These are phyloP conservation scores for Benthosema pterotum DNA, from an alignment of 2,797 vertebrate species.

Conservation along the genomic window DNA sequence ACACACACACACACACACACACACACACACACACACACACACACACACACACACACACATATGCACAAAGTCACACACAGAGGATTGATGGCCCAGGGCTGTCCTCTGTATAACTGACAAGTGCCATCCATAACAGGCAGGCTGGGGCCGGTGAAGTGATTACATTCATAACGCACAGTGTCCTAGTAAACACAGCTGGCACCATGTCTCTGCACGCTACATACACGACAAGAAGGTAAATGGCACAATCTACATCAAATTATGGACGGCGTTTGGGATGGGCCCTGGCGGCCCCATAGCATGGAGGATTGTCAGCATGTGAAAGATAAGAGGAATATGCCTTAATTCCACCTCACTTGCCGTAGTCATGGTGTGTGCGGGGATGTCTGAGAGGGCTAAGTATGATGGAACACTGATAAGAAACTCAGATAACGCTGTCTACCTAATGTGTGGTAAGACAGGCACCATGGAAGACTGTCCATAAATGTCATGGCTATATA, in stretches of 20 bases:
- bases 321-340: constrained; percentile 50
- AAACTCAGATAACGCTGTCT: constrained; percentile 48
- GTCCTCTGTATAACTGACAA: constrained; percentile 72
- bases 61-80: too few relatives aligned
- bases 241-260: constrained; percentile 54
- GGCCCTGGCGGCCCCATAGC: constrained; percentile 14
- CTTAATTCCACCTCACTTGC: constrained; percentile 69
- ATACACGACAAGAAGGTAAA: constrained; percentile 45
- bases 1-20: constrained; percentile 16
- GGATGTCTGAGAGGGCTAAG: constrained; percentile 54
- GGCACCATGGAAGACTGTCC: constrained; percentile 57
- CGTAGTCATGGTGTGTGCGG: constrained; percentile 42
- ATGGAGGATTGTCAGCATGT: constrained; percentile 33
- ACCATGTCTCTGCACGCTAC: constrained; percentile 56
- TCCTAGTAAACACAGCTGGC: constrained; percentile 77
- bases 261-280: constrained; percentile 50
- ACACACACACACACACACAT: constrained; percentile 33
- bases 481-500: constrained; percentile 44
- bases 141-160: constrained; percentile 74
- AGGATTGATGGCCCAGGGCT: constrained; percentile 71
- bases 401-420: constrained; percentile 65
- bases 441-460: constrained; percentile 40
- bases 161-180: constrained; percentile 69
- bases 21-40: constrained; percentile 31
- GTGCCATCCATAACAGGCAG: constrained; percentile 75